A percentile compares a stretch with the other conserved stretches of the same genome.
These are phyloP conservation scores for Hypotaenidia okinawae DNA, from an alignment of 2,797 vertebrate species.

Conservation along the genomic window DNA sequence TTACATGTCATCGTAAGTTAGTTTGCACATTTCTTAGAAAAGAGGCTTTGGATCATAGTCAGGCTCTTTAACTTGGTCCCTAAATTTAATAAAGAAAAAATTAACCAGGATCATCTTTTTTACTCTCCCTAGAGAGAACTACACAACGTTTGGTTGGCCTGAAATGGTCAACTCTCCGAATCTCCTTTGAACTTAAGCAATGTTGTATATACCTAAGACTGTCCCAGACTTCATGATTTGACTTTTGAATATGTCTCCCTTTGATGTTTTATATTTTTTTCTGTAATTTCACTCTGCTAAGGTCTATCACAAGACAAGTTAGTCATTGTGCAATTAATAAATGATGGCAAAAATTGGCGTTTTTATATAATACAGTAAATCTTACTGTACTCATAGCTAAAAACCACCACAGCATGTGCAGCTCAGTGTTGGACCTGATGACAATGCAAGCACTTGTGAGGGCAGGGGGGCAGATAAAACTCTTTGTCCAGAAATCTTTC, in stretches of 20 bases:
- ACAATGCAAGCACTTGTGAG: neutral
- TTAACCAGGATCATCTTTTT: neutral
- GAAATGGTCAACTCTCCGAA: rapidly evolving
- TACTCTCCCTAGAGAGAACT: neutral
- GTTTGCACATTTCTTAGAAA: neutral
- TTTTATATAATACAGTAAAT: constrained; percentile 22
- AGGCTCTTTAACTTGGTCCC: neutral
- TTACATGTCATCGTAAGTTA: neutral
- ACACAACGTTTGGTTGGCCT: neutral
- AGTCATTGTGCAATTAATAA: neutral
- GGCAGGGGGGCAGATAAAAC: neutral
- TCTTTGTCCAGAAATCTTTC: neutral
- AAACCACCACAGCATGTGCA: neutral
- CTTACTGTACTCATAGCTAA: neutral
- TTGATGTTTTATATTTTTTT: neutral
- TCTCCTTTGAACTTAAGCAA: neutral
- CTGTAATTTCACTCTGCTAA: neutral
- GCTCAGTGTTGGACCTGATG: neutral
- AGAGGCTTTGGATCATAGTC: neutral
- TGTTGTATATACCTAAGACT: neutral
- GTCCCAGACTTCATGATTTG: neutral
- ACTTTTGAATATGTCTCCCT: neutral
- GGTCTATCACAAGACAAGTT: neutral
- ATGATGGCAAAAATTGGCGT: neutral
- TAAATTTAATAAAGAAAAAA: neutral